phyloP scores from a whole-genome alignment of 2,113 vertebrate species.

The Falco punctatus region DNA sequence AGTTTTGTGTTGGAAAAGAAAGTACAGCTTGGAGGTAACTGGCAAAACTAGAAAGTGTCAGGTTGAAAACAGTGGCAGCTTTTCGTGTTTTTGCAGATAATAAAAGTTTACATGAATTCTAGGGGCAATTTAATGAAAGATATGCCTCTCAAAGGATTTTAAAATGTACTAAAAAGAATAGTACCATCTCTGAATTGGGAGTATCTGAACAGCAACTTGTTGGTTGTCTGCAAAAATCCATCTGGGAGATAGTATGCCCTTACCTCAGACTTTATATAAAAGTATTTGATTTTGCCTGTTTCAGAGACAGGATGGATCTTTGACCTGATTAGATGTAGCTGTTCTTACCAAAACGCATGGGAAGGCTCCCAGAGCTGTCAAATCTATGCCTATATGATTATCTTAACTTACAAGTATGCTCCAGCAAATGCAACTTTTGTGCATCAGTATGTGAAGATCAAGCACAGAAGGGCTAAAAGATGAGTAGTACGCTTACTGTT shows the following conservation, averaged over 20 bases:
- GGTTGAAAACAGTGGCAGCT: neutral
- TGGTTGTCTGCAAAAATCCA: neutral
- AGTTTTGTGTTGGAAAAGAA: neutral
- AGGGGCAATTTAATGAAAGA: neutral
- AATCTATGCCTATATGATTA: neutral
- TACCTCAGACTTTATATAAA: neutral
- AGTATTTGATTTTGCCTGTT: neutral
- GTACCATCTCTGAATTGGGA: neutral
- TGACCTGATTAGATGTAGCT: neutral
- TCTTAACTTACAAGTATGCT: neutral
- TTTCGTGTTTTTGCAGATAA: neutral
- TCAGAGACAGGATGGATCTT: neutral
- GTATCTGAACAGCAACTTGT: neutral
- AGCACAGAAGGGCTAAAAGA: neutral
- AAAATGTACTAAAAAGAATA: neutral
- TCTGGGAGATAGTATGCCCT: neutral
- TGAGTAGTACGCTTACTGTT: rapidly evolving
- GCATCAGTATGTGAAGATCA: neutral
- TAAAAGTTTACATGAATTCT: neutral
- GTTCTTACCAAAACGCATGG: neutral
- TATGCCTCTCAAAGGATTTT: neutral
- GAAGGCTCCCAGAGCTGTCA: neutral
- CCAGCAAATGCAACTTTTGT: neutral
- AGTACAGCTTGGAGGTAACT: neutral
- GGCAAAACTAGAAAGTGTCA: neutral